Percentiles rank a stretch among this genome's conserved stretches.
phyloP scores from a whole-genome alignment of 2,888 invertebrate genomes.

The Marasmarcha lunaedactyla region DNA sequence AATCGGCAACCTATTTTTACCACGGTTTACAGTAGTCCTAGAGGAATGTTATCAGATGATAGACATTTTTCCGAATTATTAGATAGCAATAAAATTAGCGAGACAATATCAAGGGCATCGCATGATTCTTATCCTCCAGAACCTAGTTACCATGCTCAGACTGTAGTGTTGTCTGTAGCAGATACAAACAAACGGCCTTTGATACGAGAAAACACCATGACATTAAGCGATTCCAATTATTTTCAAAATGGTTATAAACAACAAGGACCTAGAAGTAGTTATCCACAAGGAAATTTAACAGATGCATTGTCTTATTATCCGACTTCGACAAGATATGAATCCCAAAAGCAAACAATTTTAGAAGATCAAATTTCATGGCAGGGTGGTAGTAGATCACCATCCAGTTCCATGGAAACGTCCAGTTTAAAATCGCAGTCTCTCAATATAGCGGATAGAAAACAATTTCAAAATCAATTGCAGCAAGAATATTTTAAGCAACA shows the following conservation, averaged over 20 bases:
- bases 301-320: constrained; percentile 88
- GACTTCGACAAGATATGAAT: constrained; percentile 74
- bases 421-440: constrained; percentile 70
- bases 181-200: constrained; percentile 56
- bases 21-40: constrained; percentile 79
- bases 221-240: constrained; percentile 53
- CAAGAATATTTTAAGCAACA: constrained; percentile 67
- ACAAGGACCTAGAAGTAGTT: constrained; percentile 74
- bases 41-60: constrained; percentile 73
- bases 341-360: constrained; percentile 64
- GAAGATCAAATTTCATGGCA: constrained; percentile 74
- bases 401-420: constrained; percentile 72
- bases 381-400: constrained; percentile 69
- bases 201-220: constrained; percentile 71
- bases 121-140: constrained; percentile 64
- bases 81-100: constrained; percentile 69
- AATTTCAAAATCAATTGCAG: constrained; percentile 65
- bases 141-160: constrained; percentile 69
- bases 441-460: constrained; percentile 65
- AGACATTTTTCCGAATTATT: constrained; percentile 77
- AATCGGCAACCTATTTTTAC: constrained; percentile 79
- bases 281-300: constrained; percentile 79
- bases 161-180: constrained; percentile 55
- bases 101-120: constrained; percentile 36
- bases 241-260: constrained; percentile 76